Evolutionary conservation across 1,140 invertebrate genomes (phyloP).

Genomic region (Sarcophaga bullata): DNA sequence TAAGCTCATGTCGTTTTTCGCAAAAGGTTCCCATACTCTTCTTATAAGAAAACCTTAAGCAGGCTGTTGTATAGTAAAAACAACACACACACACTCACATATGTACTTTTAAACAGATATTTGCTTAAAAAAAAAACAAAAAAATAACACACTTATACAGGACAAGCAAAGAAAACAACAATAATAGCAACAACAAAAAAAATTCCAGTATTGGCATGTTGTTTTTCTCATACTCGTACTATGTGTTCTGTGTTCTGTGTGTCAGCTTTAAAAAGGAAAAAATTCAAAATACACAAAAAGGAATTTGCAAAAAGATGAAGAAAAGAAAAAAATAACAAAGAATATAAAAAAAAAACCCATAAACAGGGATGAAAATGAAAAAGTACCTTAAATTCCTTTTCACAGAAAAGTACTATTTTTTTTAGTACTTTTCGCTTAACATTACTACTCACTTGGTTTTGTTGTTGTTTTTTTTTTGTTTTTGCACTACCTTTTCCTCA

Average conservation of each 20-base stretch:
- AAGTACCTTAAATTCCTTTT: neutral
- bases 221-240: neutral
- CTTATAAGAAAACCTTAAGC: conserved; percentile 30
- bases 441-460: neutral
- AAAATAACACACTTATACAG: neutral
- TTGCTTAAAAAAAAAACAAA: too few relatives aligned
- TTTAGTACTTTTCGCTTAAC: neutral
- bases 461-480: neutral
- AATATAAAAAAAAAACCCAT: neutral
- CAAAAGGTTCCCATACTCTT: conserved; percentile 34
- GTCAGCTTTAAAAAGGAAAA: neutral
- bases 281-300: neutral
- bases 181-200: neutral
- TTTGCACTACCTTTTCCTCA: neutral
- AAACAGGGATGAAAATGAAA: neutral
- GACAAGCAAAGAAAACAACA: neutral
- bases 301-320: conserved; percentile 8
- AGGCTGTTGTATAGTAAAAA: conserved; percentile 7
- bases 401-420: neutral
- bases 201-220: conserved; percentile 26
- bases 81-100: neutral
- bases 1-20: neutral
- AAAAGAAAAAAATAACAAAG: neutral
- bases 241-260: neutral
- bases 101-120: too few relatives aligned